A percentile compares a stretch with the other conserved stretches of the same genome.
phyloP scores from a whole-genome alignment of 2,888 invertebrate genomes.

The Plutella xylostella region DNA sequence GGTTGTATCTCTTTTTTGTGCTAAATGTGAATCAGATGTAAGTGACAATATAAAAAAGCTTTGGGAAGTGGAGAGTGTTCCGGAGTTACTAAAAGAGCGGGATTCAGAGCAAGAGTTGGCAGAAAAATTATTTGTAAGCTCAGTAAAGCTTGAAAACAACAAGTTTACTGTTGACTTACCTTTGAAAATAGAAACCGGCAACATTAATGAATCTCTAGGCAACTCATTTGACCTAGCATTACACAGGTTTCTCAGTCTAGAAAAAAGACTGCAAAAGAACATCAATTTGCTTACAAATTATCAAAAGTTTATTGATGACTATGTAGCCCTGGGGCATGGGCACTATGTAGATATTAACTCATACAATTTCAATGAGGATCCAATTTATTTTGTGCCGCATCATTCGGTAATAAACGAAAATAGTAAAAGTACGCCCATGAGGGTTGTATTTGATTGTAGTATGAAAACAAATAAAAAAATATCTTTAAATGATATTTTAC shows the following conservation, averaged over 20 bases:
- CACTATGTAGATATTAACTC: conserved; percentile 6
- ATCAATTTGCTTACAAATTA: conserved; percentile 7
- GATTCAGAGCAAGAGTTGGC: neutral
- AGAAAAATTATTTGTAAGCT: neutral
- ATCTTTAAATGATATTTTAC: conserved; percentile 10
- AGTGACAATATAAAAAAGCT: neutral
- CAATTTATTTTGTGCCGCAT: conserved; percentile 11
- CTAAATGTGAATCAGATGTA: neutral
- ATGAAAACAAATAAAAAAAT: conserved; percentile 9
- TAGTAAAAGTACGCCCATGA: conserved; percentile 3
- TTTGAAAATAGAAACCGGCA: neutral
- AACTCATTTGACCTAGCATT: neutral
- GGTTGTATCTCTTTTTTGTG: neutral
- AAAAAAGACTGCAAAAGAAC: conserved; percentile 11
- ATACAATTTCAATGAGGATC: conserved; percentile 7
- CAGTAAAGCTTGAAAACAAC: neutral
- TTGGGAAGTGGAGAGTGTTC: neutral
- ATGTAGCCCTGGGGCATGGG: conserved; percentile 11
- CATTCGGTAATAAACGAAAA: conserved; percentile 11
- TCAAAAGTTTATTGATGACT: conserved; percentile 12
- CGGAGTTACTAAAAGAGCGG: neutral
- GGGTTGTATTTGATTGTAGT: conserved; percentile 8
- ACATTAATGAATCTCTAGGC: neutral
- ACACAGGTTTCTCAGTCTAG: neutral
- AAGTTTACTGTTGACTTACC: neutral